Percentiles rank a stretch among this genome's conserved stretches.
Evolutionary conservation across 2,888 invertebrate genomes (phyloP).

Genomic region (Pristionchus arcanus): DNA sequence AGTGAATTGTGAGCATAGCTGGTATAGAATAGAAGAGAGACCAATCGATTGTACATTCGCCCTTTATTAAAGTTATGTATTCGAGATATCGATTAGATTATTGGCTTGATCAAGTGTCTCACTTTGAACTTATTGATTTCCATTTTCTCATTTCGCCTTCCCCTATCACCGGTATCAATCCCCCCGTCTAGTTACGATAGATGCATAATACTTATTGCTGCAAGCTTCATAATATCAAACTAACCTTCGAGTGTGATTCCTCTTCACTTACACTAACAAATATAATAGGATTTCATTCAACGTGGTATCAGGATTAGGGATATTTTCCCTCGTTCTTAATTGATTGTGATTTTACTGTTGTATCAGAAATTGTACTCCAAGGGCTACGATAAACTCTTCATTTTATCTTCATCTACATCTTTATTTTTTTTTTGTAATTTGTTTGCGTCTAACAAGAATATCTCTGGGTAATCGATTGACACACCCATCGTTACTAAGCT

Average conservation of each 20-base stretch:
- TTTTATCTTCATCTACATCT: background rate
- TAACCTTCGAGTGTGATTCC: slow-evolving; percentile 36
- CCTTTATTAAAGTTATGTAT: background rate
- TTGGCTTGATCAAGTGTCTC: background rate
- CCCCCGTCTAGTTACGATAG: slow-evolving; percentile 36
- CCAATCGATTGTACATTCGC: background rate
- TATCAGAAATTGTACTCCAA: slow-evolving; percentile 5
- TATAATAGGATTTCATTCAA: slow-evolving; percentile 33
- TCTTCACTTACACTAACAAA: slow-evolving; percentile 21
- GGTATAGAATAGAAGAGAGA: slow-evolving; percentile 17
- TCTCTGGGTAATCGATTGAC: background rate
- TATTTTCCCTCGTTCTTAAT: background rate
- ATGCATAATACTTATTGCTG: slow-evolving; percentile 30
- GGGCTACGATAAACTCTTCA: slow-evolving; percentile 16
- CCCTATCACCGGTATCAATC: slow-evolving; percentile 31
- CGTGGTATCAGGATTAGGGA: slow-evolving; percentile 5
- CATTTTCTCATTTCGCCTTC: background rate
- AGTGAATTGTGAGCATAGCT: slow-evolving; percentile 68
- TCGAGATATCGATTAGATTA: slow-evolving; percentile 17
- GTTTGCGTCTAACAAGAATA: background rate
- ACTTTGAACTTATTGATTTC: slow-evolving; percentile 3
- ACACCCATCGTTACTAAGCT: background rate
- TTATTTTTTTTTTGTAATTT: background rate
- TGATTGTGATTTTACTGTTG: slow-evolving; percentile 23
- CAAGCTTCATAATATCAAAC: slow-evolving; percentile 40